Evolutionary conservation across 1,140 invertebrate species (phyloP).

Genomic region (Subanguina moxae): DNA sequence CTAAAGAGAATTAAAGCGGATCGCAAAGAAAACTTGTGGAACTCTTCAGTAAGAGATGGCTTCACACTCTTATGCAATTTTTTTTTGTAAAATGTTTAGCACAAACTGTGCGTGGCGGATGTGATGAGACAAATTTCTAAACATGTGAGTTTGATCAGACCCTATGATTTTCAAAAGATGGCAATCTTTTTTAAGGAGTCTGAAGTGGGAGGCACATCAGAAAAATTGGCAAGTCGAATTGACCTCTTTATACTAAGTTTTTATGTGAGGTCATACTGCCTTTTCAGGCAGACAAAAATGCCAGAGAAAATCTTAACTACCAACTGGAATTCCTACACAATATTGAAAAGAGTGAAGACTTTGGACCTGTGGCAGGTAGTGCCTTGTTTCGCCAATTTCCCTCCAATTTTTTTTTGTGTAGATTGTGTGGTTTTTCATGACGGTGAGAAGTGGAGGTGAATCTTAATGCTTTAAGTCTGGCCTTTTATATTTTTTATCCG

Average conservation of each 20-base stretch:
- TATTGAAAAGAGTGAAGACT: slow-evolving; percentile 79
- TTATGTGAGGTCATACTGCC: no score
- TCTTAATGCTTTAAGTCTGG: slow-evolving; percentile 8
- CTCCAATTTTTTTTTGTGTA: no score
- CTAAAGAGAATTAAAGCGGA: slow-evolving; percentile 75
- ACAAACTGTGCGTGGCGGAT: slow-evolving; percentile 75
- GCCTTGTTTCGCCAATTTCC: no score
- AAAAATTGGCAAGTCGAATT: slow-evolving; percentile 48
- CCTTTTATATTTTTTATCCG: slow-evolving; percentile 13
- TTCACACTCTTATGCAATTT: no score
- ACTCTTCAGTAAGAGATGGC: slow-evolving; percentile 62
- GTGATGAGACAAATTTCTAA: slow-evolving; percentile 69
- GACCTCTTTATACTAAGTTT: not conserved
- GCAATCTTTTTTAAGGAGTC: slow-evolving; percentile 48
- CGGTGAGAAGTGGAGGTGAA: slow-evolving; percentile 73
- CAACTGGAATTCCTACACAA: slow-evolving; percentile 75
- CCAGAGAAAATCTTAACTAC: slow-evolving; percentile 82
- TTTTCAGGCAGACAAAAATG: slow-evolving; percentile 71
- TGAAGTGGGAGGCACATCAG: slow-evolving; percentile 60
- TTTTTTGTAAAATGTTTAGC: slow-evolving; percentile 57
- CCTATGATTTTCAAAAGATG: no score
- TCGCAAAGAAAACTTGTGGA: slow-evolving; percentile 78
- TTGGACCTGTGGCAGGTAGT: slow-evolving; percentile 73
- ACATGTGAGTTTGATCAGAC: slow-evolving; percentile 42
- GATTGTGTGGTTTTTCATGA: slow-evolving; percentile 89